Evolutionary conservation across 2,113 vertebrate species (phyloP), one percentile per base, ranked within the genome.

Genomic region (Chitala chitala): DNA sequence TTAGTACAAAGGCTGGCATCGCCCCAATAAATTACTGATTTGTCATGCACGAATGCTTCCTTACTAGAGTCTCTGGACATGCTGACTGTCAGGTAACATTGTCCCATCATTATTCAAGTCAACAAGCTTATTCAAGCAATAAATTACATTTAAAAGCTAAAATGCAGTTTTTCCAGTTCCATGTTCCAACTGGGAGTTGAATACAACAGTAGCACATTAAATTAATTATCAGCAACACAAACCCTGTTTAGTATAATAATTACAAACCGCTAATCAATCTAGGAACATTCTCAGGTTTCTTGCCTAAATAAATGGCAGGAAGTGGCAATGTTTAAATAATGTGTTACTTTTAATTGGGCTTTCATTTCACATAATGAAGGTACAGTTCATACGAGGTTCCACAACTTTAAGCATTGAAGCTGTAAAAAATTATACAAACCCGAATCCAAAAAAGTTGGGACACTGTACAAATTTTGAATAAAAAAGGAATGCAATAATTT

Each of bases 51-150:
- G 1, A 31, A 53, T 36, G 46, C 44, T 46, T 53, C 44, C 1
- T 40, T 48, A 8, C 70, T 22, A 26, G 1, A 40, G 31, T 29
- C n/a, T 71, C 22, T 42, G 20, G 4, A 29, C 40, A n/a, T 9
- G 15, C 44, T 31, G 9, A 61, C 24, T 65, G 26, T 65, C 20
- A 3, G 46, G 26, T 36, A 70, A 48, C 12, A 26, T 15, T 31
- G 5, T 5, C 26, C 33, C 38, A 46, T 72, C 63, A 55, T 66
- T 65, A 74, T 74, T 74, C 48, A 66, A 38, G 48, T 12, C 46
- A 66, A 24, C 48, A 33, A 7, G 42, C 44, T 66, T 66, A 26
- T 66, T 54, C 59, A 74, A 74, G 72, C 72, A 74, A 74, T 66
- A 74, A 54, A 65, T 74, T 53, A 24, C 46, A 29, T 69, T 75